phyloP scores from a whole-genome alignment of 2,888 invertebrate species.

The Esperia sulphurella region DNA sequence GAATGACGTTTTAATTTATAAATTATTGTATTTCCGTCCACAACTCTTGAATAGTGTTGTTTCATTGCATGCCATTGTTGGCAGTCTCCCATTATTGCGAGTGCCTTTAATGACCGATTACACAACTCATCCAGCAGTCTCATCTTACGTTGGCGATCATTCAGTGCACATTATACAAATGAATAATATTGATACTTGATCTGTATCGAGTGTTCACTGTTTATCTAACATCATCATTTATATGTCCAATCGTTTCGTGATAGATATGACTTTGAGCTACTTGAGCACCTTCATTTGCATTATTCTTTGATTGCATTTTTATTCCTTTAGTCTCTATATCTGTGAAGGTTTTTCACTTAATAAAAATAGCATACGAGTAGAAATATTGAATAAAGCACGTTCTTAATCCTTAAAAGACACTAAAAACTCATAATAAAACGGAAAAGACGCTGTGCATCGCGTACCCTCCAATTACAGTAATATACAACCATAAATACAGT shows the following conservation, averaged over 20 bases:
- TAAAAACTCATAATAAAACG: not conserved
- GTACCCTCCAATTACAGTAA: slow-evolving; percentile 30
- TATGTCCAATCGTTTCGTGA: not conserved
- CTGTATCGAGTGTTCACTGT: slow-evolving; percentile 2
- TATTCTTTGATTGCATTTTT: not conserved
- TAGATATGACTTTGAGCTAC: too few relatives aligned
- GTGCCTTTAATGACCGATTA: slow-evolving; percentile 57
- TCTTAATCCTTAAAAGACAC: not conserved
- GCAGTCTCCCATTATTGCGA: slow-evolving; percentile 32
- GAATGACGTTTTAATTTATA: too few relatives aligned
- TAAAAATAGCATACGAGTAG: too few relatives aligned
- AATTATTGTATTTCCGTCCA: slow-evolving; percentile 8
- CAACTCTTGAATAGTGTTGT: slow-evolving; percentile 20
- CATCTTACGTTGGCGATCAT: slow-evolving; percentile 52
- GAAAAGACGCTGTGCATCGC: slow-evolving; percentile 22
- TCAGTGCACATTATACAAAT: slow-evolving; percentile 41
- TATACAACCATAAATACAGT: slow-evolving; percentile 28
- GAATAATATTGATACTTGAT: slow-evolving; percentile 25
- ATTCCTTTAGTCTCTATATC: not conserved
- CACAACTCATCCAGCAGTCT: slow-evolving; percentile 46
- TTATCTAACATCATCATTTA: slow-evolving; percentile 2
- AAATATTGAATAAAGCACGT: too few relatives aligned
- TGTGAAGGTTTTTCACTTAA: too few relatives aligned
- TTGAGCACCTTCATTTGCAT: not conserved
- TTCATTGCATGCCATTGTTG: slow-evolving; percentile 29